Evolutionary conservation across 2,888 invertebrate species (phyloP).

Genomic region (Phytoseiulus persimilis): DNA sequence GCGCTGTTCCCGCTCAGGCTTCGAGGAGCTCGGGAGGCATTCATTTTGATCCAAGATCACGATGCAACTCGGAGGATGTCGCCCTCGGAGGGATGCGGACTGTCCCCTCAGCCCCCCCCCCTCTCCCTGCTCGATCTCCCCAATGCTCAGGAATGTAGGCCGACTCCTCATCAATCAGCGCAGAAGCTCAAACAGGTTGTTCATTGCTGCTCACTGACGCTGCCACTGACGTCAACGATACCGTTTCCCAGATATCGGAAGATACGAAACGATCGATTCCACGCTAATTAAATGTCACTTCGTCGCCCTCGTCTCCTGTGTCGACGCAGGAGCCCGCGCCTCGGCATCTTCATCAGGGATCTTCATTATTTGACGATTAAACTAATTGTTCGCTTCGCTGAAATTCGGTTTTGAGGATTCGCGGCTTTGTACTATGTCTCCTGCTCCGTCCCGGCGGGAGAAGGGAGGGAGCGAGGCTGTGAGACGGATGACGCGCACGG

Average conservation of each 20-base stretch:
- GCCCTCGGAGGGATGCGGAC: no score
- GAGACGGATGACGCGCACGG: no score
- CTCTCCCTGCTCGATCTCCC: no score
- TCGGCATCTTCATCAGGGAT: neutral
- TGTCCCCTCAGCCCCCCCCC: no score
- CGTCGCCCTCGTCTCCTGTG: neutral
- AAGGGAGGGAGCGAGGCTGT: no score
- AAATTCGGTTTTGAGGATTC: neutral
- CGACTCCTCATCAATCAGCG: no score
- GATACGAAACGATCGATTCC: neutral
- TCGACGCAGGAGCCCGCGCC: neutral
- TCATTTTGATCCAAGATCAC: no score
- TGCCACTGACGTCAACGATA: neutral
- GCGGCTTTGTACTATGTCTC: neutral
- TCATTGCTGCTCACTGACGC: neutral
- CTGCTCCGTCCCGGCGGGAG: neutral
- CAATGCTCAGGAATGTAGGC: no score
- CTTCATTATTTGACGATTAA: neutral
- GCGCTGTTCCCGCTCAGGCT: no score
- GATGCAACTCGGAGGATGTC: no score
- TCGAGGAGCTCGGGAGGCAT: no score
- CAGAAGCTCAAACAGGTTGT: neutral
- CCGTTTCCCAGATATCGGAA: neutral
- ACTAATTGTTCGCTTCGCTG: neutral
- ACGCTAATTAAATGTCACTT: neutral